Conservation (phyloP, 2,113 vertebrate species). For the Chionis minor region DNA sequence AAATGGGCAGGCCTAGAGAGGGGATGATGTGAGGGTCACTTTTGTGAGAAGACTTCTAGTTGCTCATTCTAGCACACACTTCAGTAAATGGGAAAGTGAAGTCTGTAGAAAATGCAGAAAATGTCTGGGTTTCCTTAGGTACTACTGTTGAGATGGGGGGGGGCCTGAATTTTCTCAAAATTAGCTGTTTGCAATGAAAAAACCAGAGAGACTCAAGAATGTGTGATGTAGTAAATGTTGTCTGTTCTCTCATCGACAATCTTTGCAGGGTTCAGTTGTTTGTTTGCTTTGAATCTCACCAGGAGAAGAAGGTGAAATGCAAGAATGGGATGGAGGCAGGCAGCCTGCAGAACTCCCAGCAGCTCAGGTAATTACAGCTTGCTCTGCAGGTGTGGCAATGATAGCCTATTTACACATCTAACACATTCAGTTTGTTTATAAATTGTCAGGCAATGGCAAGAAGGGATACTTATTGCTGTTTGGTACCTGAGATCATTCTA, state of each 20-base stretch:
- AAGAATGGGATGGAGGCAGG: rapidly evolving
- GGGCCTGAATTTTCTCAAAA: not conserved
- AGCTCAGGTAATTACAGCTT: not conserved
- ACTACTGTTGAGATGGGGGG: rapidly evolving
- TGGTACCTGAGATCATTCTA: not conserved
- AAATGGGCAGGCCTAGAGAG: not conserved
- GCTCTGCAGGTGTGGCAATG: not conserved
- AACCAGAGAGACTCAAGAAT: not conserved
- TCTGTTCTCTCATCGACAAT: not conserved
- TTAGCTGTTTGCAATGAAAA: not conserved
- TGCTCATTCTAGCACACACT: not conserved
- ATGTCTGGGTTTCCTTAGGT: not conserved
- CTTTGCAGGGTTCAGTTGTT: not conserved
- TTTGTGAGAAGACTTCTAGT: not conserved
- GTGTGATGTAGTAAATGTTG: not conserved
- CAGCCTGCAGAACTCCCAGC: not conserved
- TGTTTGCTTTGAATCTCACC: not conserved
- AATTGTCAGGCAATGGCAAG: not conserved
- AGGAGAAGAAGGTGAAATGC: not conserved
- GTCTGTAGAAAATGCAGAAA: not conserved
- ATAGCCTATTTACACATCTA: not conserved
- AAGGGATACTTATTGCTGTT: not conserved
- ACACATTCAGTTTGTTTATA: not conserved
- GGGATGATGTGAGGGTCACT: not conserved
- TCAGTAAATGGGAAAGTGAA: not conserved